Base-by-base conservation (phyloP, 2,113 vertebrate species). In the Brevimyrus niger region DNA sequence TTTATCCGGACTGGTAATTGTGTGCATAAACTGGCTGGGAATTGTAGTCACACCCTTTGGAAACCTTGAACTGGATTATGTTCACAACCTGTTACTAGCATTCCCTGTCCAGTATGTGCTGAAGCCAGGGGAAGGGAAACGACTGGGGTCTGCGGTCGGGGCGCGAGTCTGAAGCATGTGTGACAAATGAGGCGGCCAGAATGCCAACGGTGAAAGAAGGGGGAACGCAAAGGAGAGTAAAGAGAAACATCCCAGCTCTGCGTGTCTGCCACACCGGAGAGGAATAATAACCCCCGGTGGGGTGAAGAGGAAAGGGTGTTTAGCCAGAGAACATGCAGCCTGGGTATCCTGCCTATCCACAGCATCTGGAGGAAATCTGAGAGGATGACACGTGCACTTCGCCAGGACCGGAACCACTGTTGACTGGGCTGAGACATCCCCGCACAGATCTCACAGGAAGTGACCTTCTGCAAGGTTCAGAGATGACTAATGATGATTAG, bases 311-410 rank as follows among this genome's bases (percentile, higher is more conserved):
- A 47, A 80, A 38, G 82, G 38, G 82, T 47, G 35, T n/a, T 83
- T 80, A 55, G 53, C 53, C 65, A 42, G 86, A 84, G 42, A 87
- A 10, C 80, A 65, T 61, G 50, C 53, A 48, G 85, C 90, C 91
- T 88, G 85, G 90, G 87, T 11, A 89, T 87, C 86, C 53, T 82
- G 21, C 69, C 2, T 50, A 44, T 80, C 80, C n/a, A 35, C 50
- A 90, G 93, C 94, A 94, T 95, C 94, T 95, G 95, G 94, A 94
- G 88, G 88, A 94, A 94, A 93, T 92, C 92, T 94, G 90, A 88
- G 92, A 89, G 90, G 92, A 91, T 90, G 91, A 92, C 92, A 92
- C 92, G 94, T 89, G 38, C 88, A 85, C 76, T 89, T 91, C 87
- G 90, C 38, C 35, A 42, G 35, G 35, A 35, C 90, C 69, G 55